These are phyloP conservation scores for Plagiodera versicolora DNA, from an alignment of 2,888 invertebrate genomes.

Conservation along the genomic window DNA sequence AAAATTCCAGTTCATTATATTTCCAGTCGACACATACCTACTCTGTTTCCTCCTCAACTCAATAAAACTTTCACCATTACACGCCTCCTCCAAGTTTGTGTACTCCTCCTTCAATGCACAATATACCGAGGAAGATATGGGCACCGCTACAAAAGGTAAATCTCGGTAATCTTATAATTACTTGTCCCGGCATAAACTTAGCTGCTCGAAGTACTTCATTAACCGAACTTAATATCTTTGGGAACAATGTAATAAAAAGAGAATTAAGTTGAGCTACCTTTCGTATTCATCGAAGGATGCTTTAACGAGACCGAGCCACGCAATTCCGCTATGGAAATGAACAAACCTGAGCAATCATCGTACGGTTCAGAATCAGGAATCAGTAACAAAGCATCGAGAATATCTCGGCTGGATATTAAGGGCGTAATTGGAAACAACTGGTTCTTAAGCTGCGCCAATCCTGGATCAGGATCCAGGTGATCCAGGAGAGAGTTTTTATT, in stretches of 20 bases:
- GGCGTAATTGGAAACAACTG: too few relatives aligned
- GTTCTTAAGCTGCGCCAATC: too few relatives aligned
- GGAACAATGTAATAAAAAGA: slow-evolving; percentile 14
- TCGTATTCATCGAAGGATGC: not conserved
- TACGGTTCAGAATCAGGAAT: not conserved
- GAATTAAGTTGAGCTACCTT: slow-evolving; percentile 3
- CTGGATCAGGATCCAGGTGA: too few relatives aligned
- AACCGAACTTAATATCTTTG: slow-evolving; percentile 13
- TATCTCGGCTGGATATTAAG: too few relatives aligned
- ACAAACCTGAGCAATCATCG: not conserved
- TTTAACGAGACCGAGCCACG: slow-evolving; percentile 1
- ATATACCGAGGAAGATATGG: slow-evolving; percentile 8
- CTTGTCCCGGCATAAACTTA: slow-evolving; percentile 13
- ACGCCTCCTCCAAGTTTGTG: not conserved
- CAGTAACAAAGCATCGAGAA: too few relatives aligned
- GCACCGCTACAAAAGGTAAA: slow-evolving; percentile 16
- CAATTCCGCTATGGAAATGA: slow-evolving; percentile 2
- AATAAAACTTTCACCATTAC: not conserved
- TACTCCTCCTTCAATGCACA: not conserved
- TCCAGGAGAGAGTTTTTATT: too few relatives aligned
- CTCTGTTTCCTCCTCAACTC: not conserved
- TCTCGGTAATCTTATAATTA: slow-evolving; percentile 19
- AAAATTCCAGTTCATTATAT: not conserved
- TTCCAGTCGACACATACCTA: not conserved
- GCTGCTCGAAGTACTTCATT: slow-evolving; percentile 14